These are phyloP conservation scores for Deroplatys truncata DNA, from an alignment of 2,888 invertebrate genomes.

Conservation along the genomic window DNA sequence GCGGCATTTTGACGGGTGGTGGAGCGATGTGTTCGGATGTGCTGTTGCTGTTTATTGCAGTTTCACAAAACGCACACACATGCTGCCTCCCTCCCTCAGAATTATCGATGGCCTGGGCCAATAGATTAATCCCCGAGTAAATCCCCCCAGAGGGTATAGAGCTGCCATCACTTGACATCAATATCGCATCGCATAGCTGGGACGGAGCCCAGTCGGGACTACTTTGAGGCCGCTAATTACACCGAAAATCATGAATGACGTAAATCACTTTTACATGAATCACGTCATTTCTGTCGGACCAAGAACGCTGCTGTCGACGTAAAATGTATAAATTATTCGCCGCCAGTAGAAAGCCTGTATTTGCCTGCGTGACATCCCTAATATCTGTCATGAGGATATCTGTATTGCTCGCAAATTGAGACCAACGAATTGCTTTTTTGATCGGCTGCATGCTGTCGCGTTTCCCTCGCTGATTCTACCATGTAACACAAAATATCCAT, in stretches of 20 bases:
- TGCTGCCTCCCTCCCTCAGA: background rate
- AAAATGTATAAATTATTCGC: background rate
- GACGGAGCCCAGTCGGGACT: background rate
- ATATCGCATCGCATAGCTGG: background rate
- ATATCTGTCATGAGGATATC: background rate
- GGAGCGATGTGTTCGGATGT: background rate
- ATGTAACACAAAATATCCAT: background rate
- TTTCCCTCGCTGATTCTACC: background rate
- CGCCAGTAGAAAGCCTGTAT: background rate
- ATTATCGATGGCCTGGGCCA: background rate
- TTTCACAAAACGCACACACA: background rate
- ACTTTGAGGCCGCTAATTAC: background rate
- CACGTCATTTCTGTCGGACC: background rate
- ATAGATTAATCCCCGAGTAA: background rate
- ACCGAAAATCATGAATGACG: background rate
- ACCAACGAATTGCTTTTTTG: background rate
- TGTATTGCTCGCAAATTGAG: background rate
- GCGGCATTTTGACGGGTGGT: background rate
- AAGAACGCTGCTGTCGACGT: background rate
- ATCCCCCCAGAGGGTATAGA: background rate
- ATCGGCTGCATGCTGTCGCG: background rate
- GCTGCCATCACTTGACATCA: background rate
- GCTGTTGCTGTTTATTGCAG: background rate
- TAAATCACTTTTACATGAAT: slow-evolving; percentile 9
- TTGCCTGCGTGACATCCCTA: background rate